phyloP scores from a whole-genome alignment of 2,113 vertebrate genomes.

The Semicossyphus pulcher region DNA sequence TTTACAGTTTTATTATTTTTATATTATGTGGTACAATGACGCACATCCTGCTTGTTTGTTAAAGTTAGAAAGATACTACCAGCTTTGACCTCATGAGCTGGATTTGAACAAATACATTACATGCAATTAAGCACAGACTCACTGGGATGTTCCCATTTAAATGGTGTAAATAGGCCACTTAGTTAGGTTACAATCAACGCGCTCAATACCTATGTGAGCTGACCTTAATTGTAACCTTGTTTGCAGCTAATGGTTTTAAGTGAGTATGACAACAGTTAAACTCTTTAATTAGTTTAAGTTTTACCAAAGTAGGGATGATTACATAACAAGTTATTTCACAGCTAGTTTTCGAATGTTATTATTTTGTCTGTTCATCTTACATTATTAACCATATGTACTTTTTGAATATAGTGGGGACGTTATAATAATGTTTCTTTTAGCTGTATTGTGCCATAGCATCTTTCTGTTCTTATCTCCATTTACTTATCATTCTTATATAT shows the following conservation, averaged over 20 bases:
- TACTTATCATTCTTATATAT: too few relatives aligned
- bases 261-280: slow-evolving; percentile 10
- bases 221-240: slow-evolving; percentile 55
- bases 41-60: neutral
- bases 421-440: too few relatives aligned
- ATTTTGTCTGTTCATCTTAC: too few relatives aligned
- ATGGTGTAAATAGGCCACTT: slow-evolving; percentile 66
- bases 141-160: slow-evolving; percentile 53
- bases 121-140: slow-evolving; percentile 45
- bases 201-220: slow-evolving; percentile 60
- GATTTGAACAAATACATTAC: slow-evolving; percentile 37
- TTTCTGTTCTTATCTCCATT: too few relatives aligned
- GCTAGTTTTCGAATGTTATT: too few relatives aligned
- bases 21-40: neutral
- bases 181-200: slow-evolving; percentile 61
- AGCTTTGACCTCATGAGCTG: slow-evolving; percentile 9
- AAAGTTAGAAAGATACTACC: slow-evolving; percentile 3
- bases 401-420: too few relatives aligned
- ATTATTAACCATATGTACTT: too few relatives aligned
- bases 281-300: neutral
- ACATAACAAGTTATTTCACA: too few relatives aligned
- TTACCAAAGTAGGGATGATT: too few relatives aligned
- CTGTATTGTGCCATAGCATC: too few relatives aligned
- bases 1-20: slow-evolving; percentile 6
- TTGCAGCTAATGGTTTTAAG: slow-evolving; percentile 27